Conservation (phyloP, 2,888 invertebrate species). For the Mechanitis mazaeus region DNA sequence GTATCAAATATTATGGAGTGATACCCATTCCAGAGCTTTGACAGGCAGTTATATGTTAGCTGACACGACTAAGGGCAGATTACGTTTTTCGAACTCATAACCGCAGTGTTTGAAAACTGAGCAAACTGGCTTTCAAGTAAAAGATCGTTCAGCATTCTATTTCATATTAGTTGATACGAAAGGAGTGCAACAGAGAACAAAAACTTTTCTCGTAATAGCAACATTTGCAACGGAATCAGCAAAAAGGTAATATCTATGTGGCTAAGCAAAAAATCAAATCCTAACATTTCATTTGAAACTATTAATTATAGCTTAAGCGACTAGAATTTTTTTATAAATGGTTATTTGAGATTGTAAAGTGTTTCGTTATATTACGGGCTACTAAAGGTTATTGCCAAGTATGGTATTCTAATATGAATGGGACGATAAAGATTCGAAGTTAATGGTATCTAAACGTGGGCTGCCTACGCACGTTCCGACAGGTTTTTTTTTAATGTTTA, state of each 20-base stretch:
- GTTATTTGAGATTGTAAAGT: slow-evolving; percentile 9
- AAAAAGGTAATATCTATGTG: neutral
- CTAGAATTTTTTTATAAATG: neutral
- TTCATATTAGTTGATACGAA: no score
- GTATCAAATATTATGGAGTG: slow-evolving; percentile 15
- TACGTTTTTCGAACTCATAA: no score
- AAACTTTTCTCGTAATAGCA: no score
- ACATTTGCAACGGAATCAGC: no score
- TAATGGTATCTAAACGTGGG: slow-evolving; percentile 61
- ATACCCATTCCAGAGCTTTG: neutral
- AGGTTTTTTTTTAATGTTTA: slow-evolving; percentile 46
- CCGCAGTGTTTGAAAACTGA: no score
- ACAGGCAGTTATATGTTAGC: neutral
- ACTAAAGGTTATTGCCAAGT: slow-evolving; percentile 50
- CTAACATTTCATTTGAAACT: neutral
- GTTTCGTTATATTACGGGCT: slow-evolving; percentile 37
- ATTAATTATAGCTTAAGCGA: neutral
- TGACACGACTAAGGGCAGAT: no score
- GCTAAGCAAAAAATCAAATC: neutral
- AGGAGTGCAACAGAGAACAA: no score
- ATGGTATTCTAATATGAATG: slow-evolving; percentile 60
- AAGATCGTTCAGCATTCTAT: no score
- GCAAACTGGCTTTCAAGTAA: no score
- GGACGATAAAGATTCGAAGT: slow-evolving; percentile 62
- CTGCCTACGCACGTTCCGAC: slow-evolving; percentile 42